Conservation (phyloP, 1,140 invertebrate genomes). For the Drosophila navojoa region DNA sequence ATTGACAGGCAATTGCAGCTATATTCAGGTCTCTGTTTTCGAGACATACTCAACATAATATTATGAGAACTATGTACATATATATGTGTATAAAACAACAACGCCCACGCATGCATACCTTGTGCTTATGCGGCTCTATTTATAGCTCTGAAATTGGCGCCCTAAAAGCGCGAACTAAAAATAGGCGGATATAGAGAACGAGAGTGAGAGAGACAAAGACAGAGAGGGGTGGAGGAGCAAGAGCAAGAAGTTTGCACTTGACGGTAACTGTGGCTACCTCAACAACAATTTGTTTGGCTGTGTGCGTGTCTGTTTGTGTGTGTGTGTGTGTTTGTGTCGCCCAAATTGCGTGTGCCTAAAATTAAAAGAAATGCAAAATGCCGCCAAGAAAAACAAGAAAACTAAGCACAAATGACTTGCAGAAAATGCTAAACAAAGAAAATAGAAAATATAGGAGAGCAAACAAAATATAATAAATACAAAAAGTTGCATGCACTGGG, state of each 20-base stretch:
- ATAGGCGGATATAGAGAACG: slow-evolving; percentile 11
- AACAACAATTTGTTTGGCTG: slow-evolving; percentile 58
- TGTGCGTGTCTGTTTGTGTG: slow-evolving; percentile 36
- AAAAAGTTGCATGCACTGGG: slow-evolving; percentile 47
- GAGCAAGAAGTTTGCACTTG: slow-evolving; percentile 71
- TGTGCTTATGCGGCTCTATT: slow-evolving; percentile 33
- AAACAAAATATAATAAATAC: slow-evolving; percentile 17
- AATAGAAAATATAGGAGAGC: slow-evolving; percentile 20
- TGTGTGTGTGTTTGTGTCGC: slow-evolving; percentile 17
- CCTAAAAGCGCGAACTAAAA: slow-evolving; percentile 50
- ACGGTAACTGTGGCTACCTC: slow-evolving; percentile 66
- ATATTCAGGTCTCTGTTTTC: not conserved
- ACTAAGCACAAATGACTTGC: slow-evolving; percentile 48
- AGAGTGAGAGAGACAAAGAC: not conserved
- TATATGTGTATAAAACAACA: not conserved
- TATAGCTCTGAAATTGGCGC: slow-evolving; percentile 38
- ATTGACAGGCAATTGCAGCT: slow-evolving; percentile 57
- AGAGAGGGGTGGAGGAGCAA: not conserved
- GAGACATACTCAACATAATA: not conserved
- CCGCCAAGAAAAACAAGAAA: slow-evolving; percentile 25
- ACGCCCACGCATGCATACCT: not conserved
- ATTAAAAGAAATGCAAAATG: slow-evolving; percentile 46
- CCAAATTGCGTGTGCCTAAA: slow-evolving; percentile 61
- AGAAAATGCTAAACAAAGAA: slow-evolving; percentile 57
- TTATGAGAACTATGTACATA: slow-evolving; percentile 1